Percentiles rank a stretch among this genome's conserved stretches.
These are phyloP conservation scores for Astyanax mexicanus DNA, from an alignment of 2,797 vertebrate species.

Conservation along the genomic window DNA sequence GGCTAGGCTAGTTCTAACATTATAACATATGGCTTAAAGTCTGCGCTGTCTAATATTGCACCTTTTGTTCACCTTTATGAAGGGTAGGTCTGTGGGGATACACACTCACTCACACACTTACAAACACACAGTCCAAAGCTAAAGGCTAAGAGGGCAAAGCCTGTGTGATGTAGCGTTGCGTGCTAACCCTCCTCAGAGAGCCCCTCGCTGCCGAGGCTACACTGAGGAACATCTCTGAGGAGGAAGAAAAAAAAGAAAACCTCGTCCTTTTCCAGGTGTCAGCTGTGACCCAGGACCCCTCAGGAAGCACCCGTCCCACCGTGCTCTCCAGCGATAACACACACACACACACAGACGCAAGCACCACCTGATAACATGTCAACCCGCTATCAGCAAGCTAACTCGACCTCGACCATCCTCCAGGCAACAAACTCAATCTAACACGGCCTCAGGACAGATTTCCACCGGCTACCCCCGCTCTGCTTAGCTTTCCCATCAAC, in stretches of 20 bases:
- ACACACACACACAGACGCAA: constrained; percentile 6
- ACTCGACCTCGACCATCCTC: constrained; percentile 24
- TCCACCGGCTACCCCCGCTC: not conserved
- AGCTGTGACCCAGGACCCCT: constrained; percentile 27
- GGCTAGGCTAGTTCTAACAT: no score
- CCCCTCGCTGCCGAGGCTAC: not conserved
- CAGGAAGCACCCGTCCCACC: constrained; percentile 19
- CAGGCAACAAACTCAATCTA: constrained; percentile 20
- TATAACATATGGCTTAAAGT: constrained; percentile 27
- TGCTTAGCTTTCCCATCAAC: not conserved
- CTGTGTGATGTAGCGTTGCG: constrained; percentile 8
- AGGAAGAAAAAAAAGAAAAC: constrained; percentile 14
- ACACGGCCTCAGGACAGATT: not conserved
- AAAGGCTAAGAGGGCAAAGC: constrained; percentile 24
- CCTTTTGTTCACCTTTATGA: constrained; percentile 11
- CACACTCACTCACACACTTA: not conserved
- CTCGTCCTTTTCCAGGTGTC: constrained; percentile 24
- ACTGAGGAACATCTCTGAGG: constrained; percentile 8
- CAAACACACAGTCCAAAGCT: not conserved
- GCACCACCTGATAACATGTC: constrained; percentile 34
- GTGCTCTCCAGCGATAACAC: constrained; percentile 17
- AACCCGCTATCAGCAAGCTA: constrained; percentile 17
- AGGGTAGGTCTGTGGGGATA: not conserved
- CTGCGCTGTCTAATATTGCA: not conserved
- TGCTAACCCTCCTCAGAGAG: constrained; percentile 20